phyloP scores from a whole-genome alignment of 2,888 invertebrate species.

The Drosophila tanythrix region DNA sequence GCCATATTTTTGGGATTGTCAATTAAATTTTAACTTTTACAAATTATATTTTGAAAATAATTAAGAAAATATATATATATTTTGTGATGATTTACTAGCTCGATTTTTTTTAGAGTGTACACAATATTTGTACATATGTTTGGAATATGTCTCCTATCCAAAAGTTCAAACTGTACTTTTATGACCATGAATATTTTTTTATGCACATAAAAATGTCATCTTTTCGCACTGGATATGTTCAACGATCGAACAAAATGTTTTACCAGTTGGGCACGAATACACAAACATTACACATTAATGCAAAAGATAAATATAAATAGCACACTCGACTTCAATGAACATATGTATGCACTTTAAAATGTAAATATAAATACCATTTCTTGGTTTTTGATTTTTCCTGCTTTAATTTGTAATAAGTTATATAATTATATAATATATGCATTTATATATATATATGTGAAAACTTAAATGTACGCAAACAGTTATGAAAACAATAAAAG shows the following conservation, averaged over 20 bases:
- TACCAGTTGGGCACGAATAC: constrained; percentile 5
- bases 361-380: constrained; percentile 1
- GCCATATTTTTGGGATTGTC: neutral
- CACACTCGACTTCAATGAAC: constrained; percentile 16
- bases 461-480: neutral
- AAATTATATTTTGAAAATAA: neutral
- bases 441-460: neutral
- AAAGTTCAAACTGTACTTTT: neutral
- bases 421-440: neutral
- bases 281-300: neutral
- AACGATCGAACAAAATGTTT: neutral
- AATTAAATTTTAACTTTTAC: neutral
- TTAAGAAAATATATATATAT: neutral
- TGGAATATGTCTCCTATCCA: neutral
- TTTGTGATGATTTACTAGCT: neutral
- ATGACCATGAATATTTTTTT: neutral
- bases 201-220: neutral
- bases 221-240: neutral
- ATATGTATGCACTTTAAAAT: constrained; percentile 7
- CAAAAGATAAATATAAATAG: constrained; percentile 46
- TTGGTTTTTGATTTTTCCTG: neutral
- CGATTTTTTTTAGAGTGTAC: neutral
- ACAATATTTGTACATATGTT: neutral
- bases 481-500: neutral
- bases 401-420: neutral